These are phyloP conservation scores for Eulithis testata DNA, from an alignment of 2,888 invertebrate genomes.

Conservation along the genomic window DNA sequence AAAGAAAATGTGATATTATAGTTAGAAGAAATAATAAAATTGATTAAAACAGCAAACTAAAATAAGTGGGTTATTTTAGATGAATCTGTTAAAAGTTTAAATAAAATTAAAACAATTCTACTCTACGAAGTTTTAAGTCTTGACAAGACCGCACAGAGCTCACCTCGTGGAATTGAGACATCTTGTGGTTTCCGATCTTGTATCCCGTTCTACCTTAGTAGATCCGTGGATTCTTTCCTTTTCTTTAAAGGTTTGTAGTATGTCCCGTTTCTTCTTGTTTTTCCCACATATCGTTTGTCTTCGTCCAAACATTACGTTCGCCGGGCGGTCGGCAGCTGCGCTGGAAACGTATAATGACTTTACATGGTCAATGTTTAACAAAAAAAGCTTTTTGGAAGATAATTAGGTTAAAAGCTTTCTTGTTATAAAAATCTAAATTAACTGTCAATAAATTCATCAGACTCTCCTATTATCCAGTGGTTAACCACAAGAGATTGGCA, in stretches of 20 bases:
- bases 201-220: slow-evolving; percentile 69
- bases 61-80: too few species aligned
- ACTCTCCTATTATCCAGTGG: slow-evolving; percentile 39
- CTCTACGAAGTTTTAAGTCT: slow-evolving; percentile 75
- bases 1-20: too few species aligned
- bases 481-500: slow-evolving; percentile 53
- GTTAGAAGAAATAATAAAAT: too few species aligned
- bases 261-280: slow-evolving; percentile 73
- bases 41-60: too few species aligned
- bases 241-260: slow-evolving; percentile 69
- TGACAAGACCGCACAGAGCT: slow-evolving; percentile 81
- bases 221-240: slow-evolving; percentile 68
- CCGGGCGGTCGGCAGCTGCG: slow-evolving; percentile 78
- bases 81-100: not conserved
- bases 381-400: slow-evolving; percentile 48
- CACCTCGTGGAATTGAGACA: slow-evolving; percentile 83
- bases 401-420: not conserved
- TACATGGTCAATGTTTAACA: slow-evolving; percentile 72
- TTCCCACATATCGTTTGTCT: slow-evolving; percentile 78
- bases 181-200: slow-evolving; percentile 83
- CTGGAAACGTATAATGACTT: slow-evolving; percentile 78
- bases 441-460: slow-evolving; percentile 9
- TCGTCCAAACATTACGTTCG: slow-evolving; percentile 80
- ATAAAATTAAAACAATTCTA: slow-evolving; percentile 65
- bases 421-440: slow-evolving; percentile 1